Conservation (phyloP, 1,140 invertebrate genomes). For the Pemphigus obesinymphae region DNA sequence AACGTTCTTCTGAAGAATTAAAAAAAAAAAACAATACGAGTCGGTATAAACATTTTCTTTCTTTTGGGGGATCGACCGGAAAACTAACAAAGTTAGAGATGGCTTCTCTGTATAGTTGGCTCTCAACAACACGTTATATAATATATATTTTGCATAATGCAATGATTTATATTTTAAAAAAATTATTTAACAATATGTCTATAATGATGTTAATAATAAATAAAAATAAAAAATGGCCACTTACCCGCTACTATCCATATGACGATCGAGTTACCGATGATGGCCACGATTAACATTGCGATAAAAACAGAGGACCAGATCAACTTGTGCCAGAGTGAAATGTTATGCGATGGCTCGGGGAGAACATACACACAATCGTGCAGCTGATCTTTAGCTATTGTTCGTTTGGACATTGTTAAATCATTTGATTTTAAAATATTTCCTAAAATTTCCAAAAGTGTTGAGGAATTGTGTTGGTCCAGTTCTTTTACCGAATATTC, state of each 20-base stretch:
- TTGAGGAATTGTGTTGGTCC: background rate
- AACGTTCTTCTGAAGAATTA: too few relatives aligned
- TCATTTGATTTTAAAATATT: constrained; percentile 23
- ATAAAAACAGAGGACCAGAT: constrained; percentile 64
- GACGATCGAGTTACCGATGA: constrained; percentile 76
- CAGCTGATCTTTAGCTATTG: constrained; percentile 46
- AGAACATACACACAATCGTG: constrained; percentile 48
- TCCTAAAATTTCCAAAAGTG: background rate
- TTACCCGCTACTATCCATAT: constrained; percentile 84
- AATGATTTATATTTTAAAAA: too few relatives aligned
- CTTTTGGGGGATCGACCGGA: too few relatives aligned
- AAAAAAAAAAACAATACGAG: too few relatives aligned
- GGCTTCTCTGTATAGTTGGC: too few relatives aligned
- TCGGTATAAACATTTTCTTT: too few relatives aligned
- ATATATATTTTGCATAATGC: too few relatives aligned
- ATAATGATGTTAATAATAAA: too few relatives aligned
- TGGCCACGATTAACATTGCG: constrained; percentile 70
- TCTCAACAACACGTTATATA: too few relatives aligned
- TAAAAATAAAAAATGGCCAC: constrained; percentile 45
- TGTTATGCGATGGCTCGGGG: constrained; percentile 49
- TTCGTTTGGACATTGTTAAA: constrained; percentile 43
- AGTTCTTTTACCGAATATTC: background rate
- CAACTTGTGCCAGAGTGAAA: constrained; percentile 61
- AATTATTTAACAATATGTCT: too few relatives aligned
- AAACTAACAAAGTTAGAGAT: too few relatives aligned